Conservation (phyloP, 2,113 vertebrate species). For the Zonotrichia leucophrys region DNA sequence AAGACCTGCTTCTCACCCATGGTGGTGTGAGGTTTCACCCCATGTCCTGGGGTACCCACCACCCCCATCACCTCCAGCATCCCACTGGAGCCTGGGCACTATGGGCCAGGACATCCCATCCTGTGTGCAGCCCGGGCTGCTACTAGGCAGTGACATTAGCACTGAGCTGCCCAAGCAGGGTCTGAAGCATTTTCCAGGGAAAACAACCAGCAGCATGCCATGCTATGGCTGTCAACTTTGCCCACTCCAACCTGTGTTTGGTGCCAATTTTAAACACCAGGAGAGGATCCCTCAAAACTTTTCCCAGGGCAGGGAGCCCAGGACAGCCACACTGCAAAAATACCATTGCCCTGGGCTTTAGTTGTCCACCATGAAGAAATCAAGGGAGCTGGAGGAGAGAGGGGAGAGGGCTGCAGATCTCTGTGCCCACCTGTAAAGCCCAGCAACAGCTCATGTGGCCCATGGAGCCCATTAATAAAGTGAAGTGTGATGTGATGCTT, state of each 20-base stretch:
- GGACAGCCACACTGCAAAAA: neutral
- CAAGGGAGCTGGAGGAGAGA: neutral
- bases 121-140: neutral
- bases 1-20: neutral
- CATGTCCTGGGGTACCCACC: neutral
- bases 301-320: neutral
- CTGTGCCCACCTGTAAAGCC: neutral
- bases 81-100: fast-evolving
- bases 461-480: neutral
- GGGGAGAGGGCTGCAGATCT: neutral
- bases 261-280: neutral
- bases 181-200: neutral
- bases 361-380: neutral
- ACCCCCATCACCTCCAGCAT: neutral
- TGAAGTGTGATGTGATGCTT: neutral
- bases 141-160: neutral
- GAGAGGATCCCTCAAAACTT: neutral
- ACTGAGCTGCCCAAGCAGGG: neutral
- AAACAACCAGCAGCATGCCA: neutral
- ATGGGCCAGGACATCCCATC: fast-evolving
- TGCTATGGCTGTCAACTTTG: neutral
- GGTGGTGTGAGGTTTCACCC: neutral
- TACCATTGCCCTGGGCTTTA: neutral
- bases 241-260: fast-evolving
- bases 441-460: neutral